Percentiles rank a stretch among this genome's conserved stretches.
Conservation (phyloP, 2,888 invertebrate genomes). For the Tortricodes alternella region DNA sequence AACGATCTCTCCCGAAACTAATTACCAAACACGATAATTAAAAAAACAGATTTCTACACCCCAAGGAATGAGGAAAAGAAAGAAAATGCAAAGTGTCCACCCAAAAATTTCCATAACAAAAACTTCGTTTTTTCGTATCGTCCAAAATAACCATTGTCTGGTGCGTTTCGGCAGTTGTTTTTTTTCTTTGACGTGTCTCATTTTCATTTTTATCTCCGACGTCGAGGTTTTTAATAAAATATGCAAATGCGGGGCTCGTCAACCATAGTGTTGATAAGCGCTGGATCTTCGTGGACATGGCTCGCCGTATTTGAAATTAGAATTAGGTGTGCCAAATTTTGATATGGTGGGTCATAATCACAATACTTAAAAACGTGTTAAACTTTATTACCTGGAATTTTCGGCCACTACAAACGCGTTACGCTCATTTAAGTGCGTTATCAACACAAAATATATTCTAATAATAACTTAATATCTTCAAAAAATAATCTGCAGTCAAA, state of each 20-base stretch:
- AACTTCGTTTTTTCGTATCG: conserved; percentile 73
- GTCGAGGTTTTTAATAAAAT: conserved; percentile 79
- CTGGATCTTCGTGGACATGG: neutral
- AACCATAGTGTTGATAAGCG: conserved; percentile 54
- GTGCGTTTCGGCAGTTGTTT: conserved; percentile 69
- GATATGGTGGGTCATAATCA: neutral
- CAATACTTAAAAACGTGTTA: neutral
- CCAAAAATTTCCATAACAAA: conserved; percentile 79
- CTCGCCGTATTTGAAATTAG: conserved; percentile 36
- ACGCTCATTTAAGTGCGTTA: no score
- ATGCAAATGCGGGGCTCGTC: conserved; percentile 69
- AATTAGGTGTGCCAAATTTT: conserved; percentile 1
- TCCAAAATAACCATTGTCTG: conserved; percentile 80
- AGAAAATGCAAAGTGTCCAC: conserved; percentile 80
- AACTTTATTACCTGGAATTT: no score
- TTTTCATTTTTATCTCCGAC: conserved; percentile 78
- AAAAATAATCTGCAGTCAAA: no score
- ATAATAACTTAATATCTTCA: no score
- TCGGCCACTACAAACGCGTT: no score
- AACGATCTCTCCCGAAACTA: conserved; percentile 79
- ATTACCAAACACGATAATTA: conserved; percentile 83
- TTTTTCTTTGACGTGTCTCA: conserved; percentile 74
- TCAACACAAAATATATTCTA: no score
- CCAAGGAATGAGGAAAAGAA: conserved; percentile 68
- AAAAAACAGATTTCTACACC: conserved; percentile 77